Evolutionary conservation across 2,113 vertebrate species (phyloP).

Genomic region (Danio rerio): DNA sequence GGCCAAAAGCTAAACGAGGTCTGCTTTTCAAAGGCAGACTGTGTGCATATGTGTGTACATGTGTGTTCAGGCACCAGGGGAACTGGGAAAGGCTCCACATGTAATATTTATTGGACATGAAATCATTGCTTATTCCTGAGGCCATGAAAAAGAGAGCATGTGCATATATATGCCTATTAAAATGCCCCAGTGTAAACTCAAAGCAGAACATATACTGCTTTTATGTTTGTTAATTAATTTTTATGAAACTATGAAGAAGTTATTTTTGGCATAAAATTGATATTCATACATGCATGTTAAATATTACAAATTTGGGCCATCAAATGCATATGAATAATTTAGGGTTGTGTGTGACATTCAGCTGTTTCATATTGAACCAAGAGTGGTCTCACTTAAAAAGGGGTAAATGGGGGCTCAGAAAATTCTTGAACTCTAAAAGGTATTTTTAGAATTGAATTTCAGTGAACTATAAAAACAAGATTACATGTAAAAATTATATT

Average conservation of each 20-base stretch:
- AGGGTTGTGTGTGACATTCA: background rate
- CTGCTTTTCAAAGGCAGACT: background rate
- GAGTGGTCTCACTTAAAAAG: background rate
- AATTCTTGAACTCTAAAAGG: background rate
- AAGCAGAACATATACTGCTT: background rate
- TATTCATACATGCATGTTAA: conserved; percentile 9
- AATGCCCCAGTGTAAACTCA: conserved; percentile 8
- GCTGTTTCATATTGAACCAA: background rate
- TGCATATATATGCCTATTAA: conserved; percentile 3
- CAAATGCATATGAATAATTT: conserved; percentile 17
- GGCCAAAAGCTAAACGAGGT: conserved; percentile 1
- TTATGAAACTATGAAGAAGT: background rate
- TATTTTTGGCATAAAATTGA: background rate
- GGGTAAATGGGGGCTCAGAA: background rate
- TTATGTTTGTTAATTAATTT: background rate
- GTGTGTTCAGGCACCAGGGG: background rate
- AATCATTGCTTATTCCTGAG: conserved; percentile 28
- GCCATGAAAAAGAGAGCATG: conserved; percentile 14
- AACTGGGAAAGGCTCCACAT: conserved; percentile 12
- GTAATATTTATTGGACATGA: conserved; percentile 46
- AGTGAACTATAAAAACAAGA: too few relatives aligned
- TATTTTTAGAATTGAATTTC: background rate
- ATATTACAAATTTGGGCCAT: conserved; percentile 7
- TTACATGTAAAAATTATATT: too few relatives aligned
- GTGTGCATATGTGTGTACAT: conserved; percentile 5